Percentiles rank a stretch among this genome's conserved stretches.
Conservation (phyloP, 2,888 invertebrate species). For the Xestoiulus laeticollis region DNA sequence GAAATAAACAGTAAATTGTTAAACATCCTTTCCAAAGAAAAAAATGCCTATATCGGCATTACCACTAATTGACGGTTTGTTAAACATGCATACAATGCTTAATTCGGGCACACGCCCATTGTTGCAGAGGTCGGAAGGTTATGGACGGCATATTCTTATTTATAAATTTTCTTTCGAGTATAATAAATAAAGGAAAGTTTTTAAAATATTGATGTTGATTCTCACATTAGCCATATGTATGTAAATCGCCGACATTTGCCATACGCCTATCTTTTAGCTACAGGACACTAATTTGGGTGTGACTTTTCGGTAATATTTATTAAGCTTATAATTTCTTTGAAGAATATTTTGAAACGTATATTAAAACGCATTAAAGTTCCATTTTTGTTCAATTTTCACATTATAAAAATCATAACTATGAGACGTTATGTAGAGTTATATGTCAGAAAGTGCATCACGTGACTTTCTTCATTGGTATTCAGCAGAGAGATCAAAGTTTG, state of each 20-base stretch:
- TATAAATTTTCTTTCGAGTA: not conserved
- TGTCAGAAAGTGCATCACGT: too few species aligned
- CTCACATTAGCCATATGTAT: not conserved
- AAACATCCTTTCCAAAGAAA: not conserved
- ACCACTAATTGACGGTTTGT: not conserved
- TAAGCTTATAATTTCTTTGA: too few species aligned
- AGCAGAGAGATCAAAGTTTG: too few species aligned
- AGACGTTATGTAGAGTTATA: too few species aligned
- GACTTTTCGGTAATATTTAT: not conserved
- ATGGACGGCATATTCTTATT: not conserved
- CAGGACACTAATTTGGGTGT: not conserved
- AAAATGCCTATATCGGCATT: not conserved
- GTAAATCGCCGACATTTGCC: not conserved
- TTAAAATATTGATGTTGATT: not conserved
- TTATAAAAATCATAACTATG: too few species aligned
- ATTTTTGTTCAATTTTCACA: too few species aligned
- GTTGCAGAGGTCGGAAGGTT: not conserved
- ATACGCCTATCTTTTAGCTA: not conserved
- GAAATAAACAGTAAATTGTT: not conserved
- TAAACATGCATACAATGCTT: not conserved
- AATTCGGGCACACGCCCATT: not conserved
- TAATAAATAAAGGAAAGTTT: not conserved
- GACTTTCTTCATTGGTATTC: too few species aligned
- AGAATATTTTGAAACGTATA: too few species aligned
- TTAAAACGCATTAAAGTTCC: too few species aligned